Base-by-base conservation (phyloP, 2,888 invertebrate genomes). In the Plebejus melissa region DNA sequence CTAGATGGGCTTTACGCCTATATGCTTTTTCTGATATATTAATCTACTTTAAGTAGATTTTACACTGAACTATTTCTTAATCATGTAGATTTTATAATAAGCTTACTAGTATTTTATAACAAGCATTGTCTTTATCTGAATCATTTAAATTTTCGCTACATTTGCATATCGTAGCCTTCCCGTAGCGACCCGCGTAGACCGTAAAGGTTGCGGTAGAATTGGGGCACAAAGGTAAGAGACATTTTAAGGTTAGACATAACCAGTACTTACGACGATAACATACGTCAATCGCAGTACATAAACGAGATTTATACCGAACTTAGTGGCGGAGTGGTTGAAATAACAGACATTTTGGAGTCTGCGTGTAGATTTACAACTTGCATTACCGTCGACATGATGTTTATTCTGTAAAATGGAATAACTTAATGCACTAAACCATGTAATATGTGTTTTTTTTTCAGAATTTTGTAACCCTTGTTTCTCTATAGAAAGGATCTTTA, bases 281-380 rank as follows among this genome's bases (percentile, higher is more conserved):
- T 65, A 22, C 13, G 16, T 4, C 32, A 65, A 65, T 32, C 11
- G n/a, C 71, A 85, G 86, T 87, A 86, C 87, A 87, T 87, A 85
- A 85, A 83, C 79, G 83, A 86, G 87, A 86, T 89, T 89, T 88
- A 87, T 87, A 85, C 83, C 81, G 81, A 81, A 82, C 82, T 82
- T 81, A 82, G 84, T 85, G 83, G 84, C 83, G 83, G 86, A 87
- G 89, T 89, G 83, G 83, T 83, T 88, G 84, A 85, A 83, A 88
- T 88, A 85, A 82, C 80, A 81, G 81, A 77, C 74, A 80, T 71
- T 79, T 78, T 76, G 78, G 79, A 79, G 78, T 75, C 76, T 77
- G 77, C 78, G 76, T 79, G 79, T 80, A 79, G 79, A 79, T 80
- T 77, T 80, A 77, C 76, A 71, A 79, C 77, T 32, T 77, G 76